Base-by-base conservation (phyloP, 2,888 invertebrate genomes). In the Drosophila neutralis region DNA sequence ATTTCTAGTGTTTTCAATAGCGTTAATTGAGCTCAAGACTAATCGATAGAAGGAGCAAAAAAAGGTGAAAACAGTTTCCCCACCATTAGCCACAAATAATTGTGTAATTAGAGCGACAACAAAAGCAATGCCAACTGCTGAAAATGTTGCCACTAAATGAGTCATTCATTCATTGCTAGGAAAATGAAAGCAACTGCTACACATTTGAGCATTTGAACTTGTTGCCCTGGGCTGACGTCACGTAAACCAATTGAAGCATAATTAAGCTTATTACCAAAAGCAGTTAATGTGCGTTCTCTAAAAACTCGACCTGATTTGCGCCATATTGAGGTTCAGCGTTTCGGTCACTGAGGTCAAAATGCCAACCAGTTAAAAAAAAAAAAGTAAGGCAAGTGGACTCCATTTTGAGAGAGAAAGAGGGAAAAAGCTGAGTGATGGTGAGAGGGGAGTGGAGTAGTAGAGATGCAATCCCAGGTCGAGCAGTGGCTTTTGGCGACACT, bases 211-310 rank as follows among this genome's bases (percentile, higher is more conserved):
- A 57, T 52, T 71, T 63, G 75, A 68, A 75, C 72, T 78, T 66
- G 63, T 67, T 73, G 69, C 33, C 63, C 27, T 13, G 35, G 24
- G 48, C 53, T 76, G 76, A 67, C 67, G 77, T 78, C 89, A 89
- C 89, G 89, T 89, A 89, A 87, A 80, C 70, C 76, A 82, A 81
- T 91, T 91, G 84, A 83, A 87, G 87, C 87, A 82, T 90, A 91
- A 91, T 91, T 91, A 90, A 90, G 90, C 91, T 89, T 86, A 91
- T 91, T 91, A 90, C 82, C 85, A 79, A 70, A 81, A 75, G 83
- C 75, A 78, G 74, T 82, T 83, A 81, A 74, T 79, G 76, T 69
- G 66, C 66, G 74, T 68, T 74, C 58, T 67, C 65, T 49, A 57
- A 67, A 67, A 72, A 68, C 72, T 75, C 69, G 73, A 78, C 72